These are phyloP conservation scores for Alosa alosa DNA, from an alignment of 2,113 vertebrate genomes.

Conservation along the genomic window DNA sequence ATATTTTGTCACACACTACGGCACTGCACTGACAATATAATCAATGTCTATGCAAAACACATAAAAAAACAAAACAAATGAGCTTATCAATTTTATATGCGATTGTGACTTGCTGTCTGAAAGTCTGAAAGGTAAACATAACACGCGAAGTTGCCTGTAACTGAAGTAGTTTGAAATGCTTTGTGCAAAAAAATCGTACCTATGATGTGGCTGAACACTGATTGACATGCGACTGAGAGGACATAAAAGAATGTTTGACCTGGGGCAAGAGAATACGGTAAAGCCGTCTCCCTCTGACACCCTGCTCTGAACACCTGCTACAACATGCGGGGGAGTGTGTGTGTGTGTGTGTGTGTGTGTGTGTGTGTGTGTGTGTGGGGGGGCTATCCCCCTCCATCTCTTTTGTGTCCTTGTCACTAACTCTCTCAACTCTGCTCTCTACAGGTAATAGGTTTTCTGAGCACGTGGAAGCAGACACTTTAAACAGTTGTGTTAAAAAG, in stretches of 20 bases:
- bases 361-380: background rate
- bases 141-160: background rate
- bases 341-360: slow-evolving; percentile 3
- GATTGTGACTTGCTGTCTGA: background rate
- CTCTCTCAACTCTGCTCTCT: background rate
- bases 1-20: slow-evolving; percentile 13
- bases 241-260: slow-evolving; percentile 19
- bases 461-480: background rate
- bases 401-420: background rate
- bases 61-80: background rate
- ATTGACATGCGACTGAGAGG: background rate
- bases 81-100: background rate
- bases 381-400: background rate
- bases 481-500: background rate
- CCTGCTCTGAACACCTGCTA: slow-evolving; percentile 47
- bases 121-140: background rate
- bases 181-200: background rate
- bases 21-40: background rate
- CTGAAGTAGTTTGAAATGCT: background rate
- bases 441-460: slow-evolving; percentile 26
- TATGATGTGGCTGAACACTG: background rate
- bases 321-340: background rate
- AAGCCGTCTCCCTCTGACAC: background rate
- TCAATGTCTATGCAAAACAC: background rate
- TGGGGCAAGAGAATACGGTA: slow-evolving; percentile 2